phyloP scores from a whole-genome alignment of 2,888 invertebrate genomes.

The Dinocampus coccinellae region DNA sequence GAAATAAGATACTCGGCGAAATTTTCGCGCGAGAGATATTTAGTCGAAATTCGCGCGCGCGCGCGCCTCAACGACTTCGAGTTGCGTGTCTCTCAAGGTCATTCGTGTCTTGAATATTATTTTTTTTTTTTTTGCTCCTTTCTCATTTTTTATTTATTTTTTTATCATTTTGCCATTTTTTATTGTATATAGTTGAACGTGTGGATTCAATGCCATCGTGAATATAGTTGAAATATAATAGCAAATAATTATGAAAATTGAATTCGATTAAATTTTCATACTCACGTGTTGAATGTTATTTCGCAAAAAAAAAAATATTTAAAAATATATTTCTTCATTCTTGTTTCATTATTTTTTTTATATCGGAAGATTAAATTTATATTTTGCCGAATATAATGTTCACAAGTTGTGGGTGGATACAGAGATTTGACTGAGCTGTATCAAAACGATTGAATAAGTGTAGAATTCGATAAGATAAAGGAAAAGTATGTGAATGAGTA shows the following conservation, averaged over 20 bases:
- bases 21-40: constrained; percentile 16
- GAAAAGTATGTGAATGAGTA: too few species aligned
- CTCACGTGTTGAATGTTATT: too few species aligned
- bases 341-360: too few species aligned
- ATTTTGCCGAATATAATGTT: too few species aligned
- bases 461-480: too few species aligned
- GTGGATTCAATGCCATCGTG: neutral
- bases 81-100: constrained; percentile 28
- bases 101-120: neutral
- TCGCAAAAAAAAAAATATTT: too few species aligned
- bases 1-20: constrained; percentile 15
- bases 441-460: constrained; percentile 37
- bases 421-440: constrained; percentile 40
- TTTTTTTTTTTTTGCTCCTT: neutral
- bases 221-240: neutral
- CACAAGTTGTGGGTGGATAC: too few species aligned
- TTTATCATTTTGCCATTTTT: too few species aligned
- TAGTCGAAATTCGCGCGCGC: constrained; percentile 30
- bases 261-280: neutral
- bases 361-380: too few species aligned
- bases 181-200: neutral
- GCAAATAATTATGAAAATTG: neutral
- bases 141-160: neutral
- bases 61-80: constrained; percentile 22
- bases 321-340: too few species aligned